These are phyloP conservation scores for Rhinoraja longicauda DNA, from an alignment of 2,797 vertebrate species.

Conservation along the genomic window DNA sequence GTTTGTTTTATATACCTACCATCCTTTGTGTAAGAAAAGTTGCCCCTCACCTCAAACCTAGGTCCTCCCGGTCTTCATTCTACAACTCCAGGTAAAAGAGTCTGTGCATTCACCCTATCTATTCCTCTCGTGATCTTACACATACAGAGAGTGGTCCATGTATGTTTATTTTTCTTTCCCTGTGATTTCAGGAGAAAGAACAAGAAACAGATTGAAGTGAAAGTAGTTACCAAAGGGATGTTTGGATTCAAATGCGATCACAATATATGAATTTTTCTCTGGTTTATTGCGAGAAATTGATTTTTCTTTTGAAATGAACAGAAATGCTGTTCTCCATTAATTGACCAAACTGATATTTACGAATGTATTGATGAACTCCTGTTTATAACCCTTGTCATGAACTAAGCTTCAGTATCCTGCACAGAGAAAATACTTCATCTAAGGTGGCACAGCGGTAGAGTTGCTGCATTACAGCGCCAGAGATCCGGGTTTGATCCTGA, in stretches of 20 bases:
- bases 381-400: not conserved
- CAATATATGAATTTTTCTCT: not conserved
- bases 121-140: too few relatives aligned
- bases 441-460: too few relatives aligned
- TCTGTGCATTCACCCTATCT: too few relatives aligned
- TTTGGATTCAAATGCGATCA: not conserved
- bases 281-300: not conserved
- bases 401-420: too few relatives aligned
- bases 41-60: too few relatives aligned
- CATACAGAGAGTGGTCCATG: not conserved
- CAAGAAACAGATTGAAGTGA: not conserved
- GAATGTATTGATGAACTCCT: not conserved
- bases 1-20: too few relatives aligned
- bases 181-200: not conserved
- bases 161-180: not conserved
- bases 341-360: not conserved
- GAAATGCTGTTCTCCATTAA: not conserved
- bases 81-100: too few relatives aligned
- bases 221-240: not conserved
- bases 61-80: too few relatives aligned
- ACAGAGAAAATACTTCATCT: not conserved
- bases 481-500: too few relatives aligned
- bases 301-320: not conserved
- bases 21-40: too few relatives aligned
- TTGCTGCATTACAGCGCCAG: too few relatives aligned